Conservation (phyloP, 1,140 invertebrate genomes). For the Drosophila varians region DNA sequence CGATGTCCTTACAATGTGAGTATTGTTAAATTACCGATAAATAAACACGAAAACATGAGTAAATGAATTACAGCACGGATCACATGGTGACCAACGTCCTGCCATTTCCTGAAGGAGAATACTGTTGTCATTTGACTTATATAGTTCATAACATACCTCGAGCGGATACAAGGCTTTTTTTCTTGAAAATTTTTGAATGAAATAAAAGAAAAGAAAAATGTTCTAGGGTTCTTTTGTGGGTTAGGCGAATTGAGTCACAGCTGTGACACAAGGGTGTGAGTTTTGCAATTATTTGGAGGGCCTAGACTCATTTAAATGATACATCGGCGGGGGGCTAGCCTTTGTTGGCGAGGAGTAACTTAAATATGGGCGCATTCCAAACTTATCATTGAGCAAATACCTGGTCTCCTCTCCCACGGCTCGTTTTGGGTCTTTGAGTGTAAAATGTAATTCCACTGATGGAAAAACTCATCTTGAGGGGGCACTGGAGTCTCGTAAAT, state of each 20-base stretch:
- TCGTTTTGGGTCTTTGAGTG: conserved; percentile 10
- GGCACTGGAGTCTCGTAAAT: conserved; percentile 44
- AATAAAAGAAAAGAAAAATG: too few species aligned
- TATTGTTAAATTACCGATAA: too few species aligned
- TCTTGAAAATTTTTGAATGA: not conserved
- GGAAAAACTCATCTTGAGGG: conserved; percentile 49
- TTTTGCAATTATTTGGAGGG: conserved; percentile 17
- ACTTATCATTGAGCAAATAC: conserved; percentile 61
- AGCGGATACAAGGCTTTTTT: not conserved
- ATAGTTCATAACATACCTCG: too few species aligned
- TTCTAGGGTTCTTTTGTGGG: too few species aligned
- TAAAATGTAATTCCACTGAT: conserved; percentile 44
- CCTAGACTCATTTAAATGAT: conserved; percentile 36
- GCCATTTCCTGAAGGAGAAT: too few species aligned
- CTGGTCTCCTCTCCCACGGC: conserved; percentile 13
- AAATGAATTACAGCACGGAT: too few species aligned
- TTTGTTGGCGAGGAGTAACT: conserved; percentile 30
- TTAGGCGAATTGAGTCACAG: conserved; percentile 55
- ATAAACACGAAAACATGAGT: too few species aligned
- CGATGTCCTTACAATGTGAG: too few species aligned
- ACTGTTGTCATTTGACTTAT: too few species aligned
- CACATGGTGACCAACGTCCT: too few species aligned
- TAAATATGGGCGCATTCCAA: conserved; percentile 37
- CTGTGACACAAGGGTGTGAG: conserved; percentile 21
- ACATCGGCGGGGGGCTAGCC: conserved; percentile 12